Percentiles rank a stretch among this genome's conserved stretches.
phyloP scores from a whole-genome alignment of 2,113 vertebrate species.

The Mormyrus lacerda region DNA sequence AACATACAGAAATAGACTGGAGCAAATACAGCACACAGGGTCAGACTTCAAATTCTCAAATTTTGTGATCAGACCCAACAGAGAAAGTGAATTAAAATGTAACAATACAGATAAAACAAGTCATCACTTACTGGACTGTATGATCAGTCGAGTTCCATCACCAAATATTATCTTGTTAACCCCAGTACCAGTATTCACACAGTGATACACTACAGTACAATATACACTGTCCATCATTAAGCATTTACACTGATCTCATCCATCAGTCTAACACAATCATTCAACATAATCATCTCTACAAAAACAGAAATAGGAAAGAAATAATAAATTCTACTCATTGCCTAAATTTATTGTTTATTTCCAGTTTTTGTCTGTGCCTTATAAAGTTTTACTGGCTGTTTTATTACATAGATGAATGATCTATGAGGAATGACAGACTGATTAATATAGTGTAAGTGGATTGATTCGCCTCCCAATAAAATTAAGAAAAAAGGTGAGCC shows the following conservation, averaged over 20 bases:
- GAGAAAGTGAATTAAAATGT: background rate
- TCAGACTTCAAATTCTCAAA: background rate
- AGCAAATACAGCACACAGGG: background rate
- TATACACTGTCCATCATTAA: background rate
- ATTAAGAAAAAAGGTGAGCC: background rate
- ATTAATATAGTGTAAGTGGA: background rate
- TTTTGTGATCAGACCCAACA: background rate
- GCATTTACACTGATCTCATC: background rate
- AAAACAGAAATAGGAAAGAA: background rate
- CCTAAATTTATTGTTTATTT: background rate
- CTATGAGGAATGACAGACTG: background rate
- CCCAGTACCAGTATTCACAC: constrained; percentile 6
- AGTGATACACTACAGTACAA: constrained; percentile 5
- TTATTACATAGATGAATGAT: background rate
- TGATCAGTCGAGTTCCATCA: constrained; percentile 4
- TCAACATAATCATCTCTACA: background rate
- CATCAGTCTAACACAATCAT: background rate
- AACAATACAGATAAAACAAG: background rate
- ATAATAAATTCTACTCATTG: background rate
- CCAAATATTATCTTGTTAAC: constrained; percentile 5
- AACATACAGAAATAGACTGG: background rate
- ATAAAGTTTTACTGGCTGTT: background rate
- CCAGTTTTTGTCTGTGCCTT: background rate
- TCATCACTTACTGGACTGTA: background rate
- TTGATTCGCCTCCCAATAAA: background rate